Percentiles rank a stretch among this genome's conserved stretches.
Evolutionary conservation across 2,113 vertebrate genomes (phyloP).

Genomic region (Lamprotornis superbus): DNA sequence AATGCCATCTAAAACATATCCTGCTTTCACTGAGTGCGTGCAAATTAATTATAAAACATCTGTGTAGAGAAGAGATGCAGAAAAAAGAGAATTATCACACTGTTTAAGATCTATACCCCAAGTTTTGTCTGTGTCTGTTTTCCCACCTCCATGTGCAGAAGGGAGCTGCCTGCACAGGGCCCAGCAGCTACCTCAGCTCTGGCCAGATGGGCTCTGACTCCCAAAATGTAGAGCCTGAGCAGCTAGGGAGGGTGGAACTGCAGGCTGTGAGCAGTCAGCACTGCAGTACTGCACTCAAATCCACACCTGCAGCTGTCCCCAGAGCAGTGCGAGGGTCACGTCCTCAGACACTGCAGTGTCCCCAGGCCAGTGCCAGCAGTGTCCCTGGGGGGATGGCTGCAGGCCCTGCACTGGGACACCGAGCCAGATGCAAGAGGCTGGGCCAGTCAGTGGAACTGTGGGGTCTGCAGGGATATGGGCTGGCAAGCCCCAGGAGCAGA

Average conservation of each 20-base stretch:
- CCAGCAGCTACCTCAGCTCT: not conserved
- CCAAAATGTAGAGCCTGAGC: not conserved
- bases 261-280: not conserved
- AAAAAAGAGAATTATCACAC: not conserved
- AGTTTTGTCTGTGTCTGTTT: not conserved
- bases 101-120: not conserved
- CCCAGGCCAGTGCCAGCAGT: fast-evolving
- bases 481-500: not conserved
- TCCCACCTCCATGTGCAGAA: not conserved
- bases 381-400: fast-evolving
- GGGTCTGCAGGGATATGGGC: not conserved
- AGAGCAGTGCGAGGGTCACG: fast-evolving
- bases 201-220: not conserved
- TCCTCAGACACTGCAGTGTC: fast-evolving
- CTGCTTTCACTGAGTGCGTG: not conserved
- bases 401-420: fast-evolving
- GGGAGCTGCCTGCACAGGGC: not conserved
- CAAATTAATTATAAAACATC: constrained; percentile 36
- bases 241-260: not conserved
- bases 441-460: not conserved
- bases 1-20: constrained; percentile 26
- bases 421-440: fast-evolving
- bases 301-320: not conserved
- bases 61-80: not conserved
- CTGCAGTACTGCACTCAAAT: not conserved